Evolutionary conservation across 2,888 invertebrate species (phyloP).

Genomic region (Tenthredo distinguenda): DNA sequence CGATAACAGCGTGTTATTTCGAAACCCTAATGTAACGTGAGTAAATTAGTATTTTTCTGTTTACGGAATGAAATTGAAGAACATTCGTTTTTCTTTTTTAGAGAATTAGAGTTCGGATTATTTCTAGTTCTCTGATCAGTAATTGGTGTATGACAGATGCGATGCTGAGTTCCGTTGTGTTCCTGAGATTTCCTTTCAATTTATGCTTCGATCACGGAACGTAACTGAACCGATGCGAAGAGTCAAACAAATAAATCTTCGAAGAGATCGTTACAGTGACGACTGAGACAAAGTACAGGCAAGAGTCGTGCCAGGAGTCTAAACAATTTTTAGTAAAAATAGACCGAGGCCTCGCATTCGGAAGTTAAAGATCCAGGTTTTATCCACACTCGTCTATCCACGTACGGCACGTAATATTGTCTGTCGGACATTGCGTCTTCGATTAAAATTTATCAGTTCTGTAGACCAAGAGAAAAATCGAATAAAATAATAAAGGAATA

Average conservation of each 20-base stretch:
- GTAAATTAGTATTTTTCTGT: not conserved
- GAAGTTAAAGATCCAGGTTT: constrained; percentile 20
- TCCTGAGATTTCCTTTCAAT: not conserved
- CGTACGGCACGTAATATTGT: not conserved
- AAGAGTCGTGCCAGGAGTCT: constrained; percentile 54
- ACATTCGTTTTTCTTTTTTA: not conserved
- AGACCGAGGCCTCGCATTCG: constrained; percentile 30
- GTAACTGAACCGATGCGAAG: not conserved
- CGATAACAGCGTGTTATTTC: not conserved
- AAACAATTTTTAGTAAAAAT: constrained; percentile 55
- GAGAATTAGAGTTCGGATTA: not conserved
- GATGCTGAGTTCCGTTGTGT: not conserved
- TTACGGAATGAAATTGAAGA: not conserved
- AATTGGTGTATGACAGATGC: not conserved
- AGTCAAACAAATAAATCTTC: constrained; percentile 40
- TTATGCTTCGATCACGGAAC: constrained; percentile 15
- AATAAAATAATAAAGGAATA: not conserved
- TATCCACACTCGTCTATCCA: constrained; percentile 6
- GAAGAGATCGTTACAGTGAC: constrained; percentile 46
- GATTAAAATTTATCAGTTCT: not conserved
- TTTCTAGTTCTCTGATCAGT: not conserved
- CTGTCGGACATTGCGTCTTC: not conserved
- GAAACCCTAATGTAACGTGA: not conserved
- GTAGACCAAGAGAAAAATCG: not conserved
- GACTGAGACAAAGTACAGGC: constrained; percentile 40